A percentile compares a stretch with the other conserved stretches of the same genome.
Conservation (phyloP, 2,888 invertebrate genomes). For the Cybosia mesomella region DNA sequence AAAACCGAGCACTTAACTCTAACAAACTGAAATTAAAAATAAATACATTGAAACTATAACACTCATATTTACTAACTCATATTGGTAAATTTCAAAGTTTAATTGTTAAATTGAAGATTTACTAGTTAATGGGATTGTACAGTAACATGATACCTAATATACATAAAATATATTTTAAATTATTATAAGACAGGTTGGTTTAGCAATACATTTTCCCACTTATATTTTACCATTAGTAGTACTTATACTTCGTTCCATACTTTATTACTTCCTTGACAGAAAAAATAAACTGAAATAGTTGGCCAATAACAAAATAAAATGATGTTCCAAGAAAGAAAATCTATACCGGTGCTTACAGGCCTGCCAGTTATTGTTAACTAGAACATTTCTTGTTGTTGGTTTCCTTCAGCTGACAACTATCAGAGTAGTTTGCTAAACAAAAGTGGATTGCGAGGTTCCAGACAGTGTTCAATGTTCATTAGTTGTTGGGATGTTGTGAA, state of each 20-base stretch:
- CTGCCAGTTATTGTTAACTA: slow-evolving; percentile 65
- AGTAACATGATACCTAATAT: neutral
- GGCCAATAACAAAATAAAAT: slow-evolving; percentile 57
- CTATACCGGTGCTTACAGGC: slow-evolving; percentile 46
- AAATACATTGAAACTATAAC: too few species aligned
- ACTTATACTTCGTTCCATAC: slow-evolving; percentile 25
- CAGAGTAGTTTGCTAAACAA: slow-evolving; percentile 63
- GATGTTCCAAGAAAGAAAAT: slow-evolving; percentile 55
- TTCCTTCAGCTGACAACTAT: slow-evolving; percentile 67
- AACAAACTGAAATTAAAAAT: too few species aligned
- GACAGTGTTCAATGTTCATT: slow-evolving; percentile 58
- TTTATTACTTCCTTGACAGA: slow-evolving; percentile 36
- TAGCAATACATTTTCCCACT: slow-evolving; percentile 22
- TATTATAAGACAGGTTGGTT: slow-evolving; percentile 22
- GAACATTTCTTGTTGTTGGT: slow-evolving; percentile 66
- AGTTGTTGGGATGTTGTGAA: slow-evolving; percentile 56
- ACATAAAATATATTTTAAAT: neutral
- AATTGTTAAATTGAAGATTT: too few species aligned
- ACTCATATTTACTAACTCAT: too few species aligned
- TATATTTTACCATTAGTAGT: slow-evolving; percentile 25
- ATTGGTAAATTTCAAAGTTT: too few species aligned
- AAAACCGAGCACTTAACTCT: too few species aligned
- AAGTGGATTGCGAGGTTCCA: slow-evolving; percentile 51
- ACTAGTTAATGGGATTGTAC: too few species aligned
- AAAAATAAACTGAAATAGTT: slow-evolving; percentile 50